A percentile compares a stretch with the other conserved stretches of the same genome.
phyloP scores from a whole-genome alignment of 2,888 invertebrate genomes.

The Drosophila tripunctata region DNA sequence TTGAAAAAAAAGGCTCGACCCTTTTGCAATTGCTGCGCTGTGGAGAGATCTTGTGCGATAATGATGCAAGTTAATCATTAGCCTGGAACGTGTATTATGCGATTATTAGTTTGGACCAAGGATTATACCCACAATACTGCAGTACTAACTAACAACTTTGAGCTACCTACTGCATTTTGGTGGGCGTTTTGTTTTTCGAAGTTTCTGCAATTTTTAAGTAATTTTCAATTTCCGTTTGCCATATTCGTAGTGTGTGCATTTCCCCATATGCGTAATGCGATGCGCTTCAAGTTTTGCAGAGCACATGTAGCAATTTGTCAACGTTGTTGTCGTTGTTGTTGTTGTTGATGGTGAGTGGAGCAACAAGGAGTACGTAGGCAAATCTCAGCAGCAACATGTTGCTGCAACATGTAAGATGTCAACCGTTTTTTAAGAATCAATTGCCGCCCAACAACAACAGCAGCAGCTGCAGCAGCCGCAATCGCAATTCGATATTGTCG shows the following conservation, averaged over 20 bases:
- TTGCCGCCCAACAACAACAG: conserved; percentile 66
- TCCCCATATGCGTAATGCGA: conserved; percentile 52
- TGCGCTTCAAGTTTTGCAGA: conserved; percentile 40
- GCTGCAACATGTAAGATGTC: conserved; percentile 81
- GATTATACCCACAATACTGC: conserved; percentile 46
- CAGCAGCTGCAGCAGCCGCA: conserved; percentile 19
- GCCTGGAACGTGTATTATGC: conserved; percentile 80
- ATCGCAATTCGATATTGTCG: conserved; percentile 72
- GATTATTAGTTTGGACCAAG: conserved; percentile 73
- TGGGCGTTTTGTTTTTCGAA: conserved; percentile 66
- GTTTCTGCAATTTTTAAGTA: conserved; percentile 59
- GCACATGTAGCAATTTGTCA: conserved; percentile 77
- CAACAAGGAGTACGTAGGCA: conserved; percentile 40
- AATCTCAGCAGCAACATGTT: conserved; percentile 64
- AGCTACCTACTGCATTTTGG: conserved; percentile 32
- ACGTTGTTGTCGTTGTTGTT: no score
- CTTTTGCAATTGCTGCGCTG: conserved; percentile 34
- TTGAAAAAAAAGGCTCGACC: conserved; percentile 20
- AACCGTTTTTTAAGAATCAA: conserved; percentile 78
- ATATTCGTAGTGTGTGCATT: conserved; percentile 23
- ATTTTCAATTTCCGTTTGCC: conserved; percentile 76
- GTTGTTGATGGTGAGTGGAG: no score
- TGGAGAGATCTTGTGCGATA: conserved; percentile 79
- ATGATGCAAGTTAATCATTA: conserved; percentile 82
- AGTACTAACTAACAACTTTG: conserved; percentile 14